phyloP scores from a whole-genome alignment of 2,888 invertebrate species.

The Tanytarsus gracilentus region DNA sequence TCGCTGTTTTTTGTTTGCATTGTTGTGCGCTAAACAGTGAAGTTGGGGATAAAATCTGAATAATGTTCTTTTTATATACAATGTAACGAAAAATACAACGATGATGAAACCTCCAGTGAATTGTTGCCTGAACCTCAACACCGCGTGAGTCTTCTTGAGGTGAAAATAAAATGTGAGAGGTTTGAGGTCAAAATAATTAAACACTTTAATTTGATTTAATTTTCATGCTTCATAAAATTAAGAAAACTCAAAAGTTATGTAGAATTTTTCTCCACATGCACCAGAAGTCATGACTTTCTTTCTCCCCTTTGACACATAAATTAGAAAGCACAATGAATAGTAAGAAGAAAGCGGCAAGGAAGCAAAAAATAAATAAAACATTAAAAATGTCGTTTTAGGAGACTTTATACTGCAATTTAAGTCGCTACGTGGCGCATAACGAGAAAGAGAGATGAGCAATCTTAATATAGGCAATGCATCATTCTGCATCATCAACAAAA shows the following conservation, averaged over 20 bases:
- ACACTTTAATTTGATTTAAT: too few relatives aligned
- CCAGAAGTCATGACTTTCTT: too few relatives aligned
- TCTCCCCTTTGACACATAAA: conserved; percentile 24
- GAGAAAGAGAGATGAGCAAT: neutral
- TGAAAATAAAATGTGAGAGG: too few relatives aligned
- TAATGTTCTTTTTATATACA: conserved; percentile 16
- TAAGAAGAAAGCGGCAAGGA: too few relatives aligned
- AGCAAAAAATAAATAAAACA: conserved; percentile 21
- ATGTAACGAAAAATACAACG: too few relatives aligned
- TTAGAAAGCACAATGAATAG: too few relatives aligned
- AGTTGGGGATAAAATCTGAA: conserved; percentile 17
- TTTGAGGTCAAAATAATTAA: too few relatives aligned
- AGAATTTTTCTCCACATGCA: too few relatives aligned
- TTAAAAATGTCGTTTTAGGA: conserved; percentile 3
- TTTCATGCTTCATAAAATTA: too few relatives aligned
- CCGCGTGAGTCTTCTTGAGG: too few relatives aligned
- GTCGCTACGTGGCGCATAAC: neutral
- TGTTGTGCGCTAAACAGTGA: neutral
- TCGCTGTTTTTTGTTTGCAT: neutral
- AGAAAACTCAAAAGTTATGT: too few relatives aligned
- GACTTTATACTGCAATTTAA: conserved; percentile 7
- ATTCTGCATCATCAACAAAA: neutral
- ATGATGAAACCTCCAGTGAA: conserved; percentile 22
- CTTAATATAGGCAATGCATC: conserved; percentile 19
- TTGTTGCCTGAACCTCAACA: too few relatives aligned